These are phyloP conservation scores for Myopa testacea DNA, from an alignment of 2,888 invertebrate genomes.

Conservation along the genomic window DNA sequence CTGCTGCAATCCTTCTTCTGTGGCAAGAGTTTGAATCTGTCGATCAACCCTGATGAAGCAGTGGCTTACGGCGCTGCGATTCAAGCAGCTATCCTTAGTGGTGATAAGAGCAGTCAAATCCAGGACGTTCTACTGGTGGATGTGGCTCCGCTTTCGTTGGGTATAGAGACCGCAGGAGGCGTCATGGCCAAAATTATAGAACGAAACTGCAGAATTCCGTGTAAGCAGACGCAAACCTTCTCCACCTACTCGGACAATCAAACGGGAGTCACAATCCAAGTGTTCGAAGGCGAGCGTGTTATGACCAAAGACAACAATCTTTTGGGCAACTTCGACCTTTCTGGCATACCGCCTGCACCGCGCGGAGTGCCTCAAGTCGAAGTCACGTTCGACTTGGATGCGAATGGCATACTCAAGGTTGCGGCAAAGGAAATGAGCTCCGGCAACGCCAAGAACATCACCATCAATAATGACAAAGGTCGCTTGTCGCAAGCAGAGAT, in stretches of 20 bases:
- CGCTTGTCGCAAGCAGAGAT: conserved; percentile 83
- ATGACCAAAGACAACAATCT: conserved; percentile 95
- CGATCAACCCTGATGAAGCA: conserved; percentile 84
- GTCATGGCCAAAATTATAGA: conserved; percentile 83
- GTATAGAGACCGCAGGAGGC: conserved; percentile 84
- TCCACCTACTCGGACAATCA: conserved; percentile 87
- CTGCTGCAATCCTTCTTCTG: conserved; percentile 81
- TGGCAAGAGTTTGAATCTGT: conserved; percentile 77
- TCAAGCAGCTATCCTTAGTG: conserved; percentile 78
- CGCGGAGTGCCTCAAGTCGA: conserved; percentile 88
- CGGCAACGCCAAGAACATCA: conserved; percentile 78
- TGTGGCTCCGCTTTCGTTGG: conserved; percentile 77
- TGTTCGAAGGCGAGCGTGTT: conserved; percentile 82
- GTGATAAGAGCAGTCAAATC: conserved; percentile 78
- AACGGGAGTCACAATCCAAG: conserved; percentile 79
- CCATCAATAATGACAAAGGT: conserved; percentile 84
- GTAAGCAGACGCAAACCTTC: conserved; percentile 80
- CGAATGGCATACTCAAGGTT: conserved; percentile 93
- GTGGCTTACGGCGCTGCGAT: conserved; percentile 83
- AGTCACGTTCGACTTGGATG: conserved; percentile 84
- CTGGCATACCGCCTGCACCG: conserved; percentile 92
- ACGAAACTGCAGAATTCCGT: conserved; percentile 78
- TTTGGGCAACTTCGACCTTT: conserved; percentile 94
- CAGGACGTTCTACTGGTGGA: conserved; percentile 80
- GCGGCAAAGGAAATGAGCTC: conserved; percentile 78